Percentiles rank a stretch among this genome's conserved stretches.
These are phyloP conservation scores for Cercopithecus diana DNA, from an alignment of 2,797 vertebrate species.

Conservation along the genomic window DNA sequence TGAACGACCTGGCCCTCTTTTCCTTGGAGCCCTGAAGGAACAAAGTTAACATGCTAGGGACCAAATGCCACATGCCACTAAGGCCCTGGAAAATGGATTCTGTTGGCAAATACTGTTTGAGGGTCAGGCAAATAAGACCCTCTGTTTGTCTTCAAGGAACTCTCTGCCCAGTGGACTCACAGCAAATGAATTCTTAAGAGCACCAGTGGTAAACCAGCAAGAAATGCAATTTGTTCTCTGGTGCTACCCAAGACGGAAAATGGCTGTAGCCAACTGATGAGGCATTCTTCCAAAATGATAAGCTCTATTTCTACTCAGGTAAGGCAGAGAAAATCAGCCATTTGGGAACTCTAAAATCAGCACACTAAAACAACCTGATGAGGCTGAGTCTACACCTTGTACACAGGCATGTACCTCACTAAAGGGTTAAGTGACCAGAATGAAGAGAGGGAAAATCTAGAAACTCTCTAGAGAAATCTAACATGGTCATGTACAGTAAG, in stretches of 20 bases:
- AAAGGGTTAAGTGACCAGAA: background rate
- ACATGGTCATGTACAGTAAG: conserved; percentile 27
- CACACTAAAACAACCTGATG: background rate
- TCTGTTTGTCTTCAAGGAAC: background rate
- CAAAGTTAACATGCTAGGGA: background rate
- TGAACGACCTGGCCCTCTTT: background rate
- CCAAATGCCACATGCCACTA: background rate
- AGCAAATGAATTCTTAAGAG: background rate
- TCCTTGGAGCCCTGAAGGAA: background rate
- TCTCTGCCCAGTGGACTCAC: background rate
- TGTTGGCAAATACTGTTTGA: background rate
- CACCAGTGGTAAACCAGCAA: background rate
- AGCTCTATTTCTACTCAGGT: background rate
- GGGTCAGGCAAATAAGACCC: too few relatives aligned
- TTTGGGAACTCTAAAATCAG: background rate
- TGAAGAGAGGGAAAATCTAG: background rate
- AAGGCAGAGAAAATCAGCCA: background rate
- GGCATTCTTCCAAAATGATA: background rate
- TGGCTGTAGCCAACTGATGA: background rate
- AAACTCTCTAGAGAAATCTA: background rate
- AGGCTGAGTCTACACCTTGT: background rate
- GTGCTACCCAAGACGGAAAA: background rate
- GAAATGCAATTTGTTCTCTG: background rate
- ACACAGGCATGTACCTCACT: background rate
- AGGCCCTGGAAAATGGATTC: background rate